Percentiles rank a stretch among this genome's conserved stretches.
phyloP scores from a whole-genome alignment of 1,140 invertebrate genomes.

The Drosophila ohnishii region DNA sequence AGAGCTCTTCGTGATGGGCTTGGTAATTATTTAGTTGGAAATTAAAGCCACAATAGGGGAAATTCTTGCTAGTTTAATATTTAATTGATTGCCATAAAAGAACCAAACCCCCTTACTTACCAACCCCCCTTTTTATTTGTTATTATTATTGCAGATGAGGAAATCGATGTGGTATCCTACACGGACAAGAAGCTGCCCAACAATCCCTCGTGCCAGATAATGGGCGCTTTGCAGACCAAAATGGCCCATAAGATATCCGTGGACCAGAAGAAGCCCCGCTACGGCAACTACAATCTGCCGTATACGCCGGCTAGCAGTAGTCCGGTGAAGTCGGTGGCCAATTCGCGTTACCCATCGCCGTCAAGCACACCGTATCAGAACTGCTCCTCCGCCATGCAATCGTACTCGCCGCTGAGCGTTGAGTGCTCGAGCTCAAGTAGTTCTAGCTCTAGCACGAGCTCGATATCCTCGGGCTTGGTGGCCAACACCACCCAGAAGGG shows the following conservation, averaged over 20 bases:
- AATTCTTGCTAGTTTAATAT: not conserved
- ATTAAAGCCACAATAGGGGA: not conserved
- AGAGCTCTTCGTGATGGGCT: not conserved
- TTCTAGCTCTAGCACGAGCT: constrained; percentile 38
- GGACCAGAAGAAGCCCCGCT: constrained; percentile 43
- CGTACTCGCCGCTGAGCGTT: constrained; percentile 25
- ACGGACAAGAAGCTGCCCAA: constrained; percentile 86
- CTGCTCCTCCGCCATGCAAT: constrained; percentile 19
- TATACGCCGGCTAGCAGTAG: constrained; percentile 79
- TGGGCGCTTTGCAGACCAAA: constrained; percentile 85
- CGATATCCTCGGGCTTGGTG: constrained; percentile 18
- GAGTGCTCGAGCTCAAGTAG: constrained; percentile 36
- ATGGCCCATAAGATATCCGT: constrained; percentile 70
- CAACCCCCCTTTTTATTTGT: not conserved
- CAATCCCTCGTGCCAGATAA: constrained; percentile 86
- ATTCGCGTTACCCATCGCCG: constrained; percentile 68
- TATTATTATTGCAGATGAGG: constrained; percentile 87
- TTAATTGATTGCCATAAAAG: not conserved
- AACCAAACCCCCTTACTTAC: not conserved
- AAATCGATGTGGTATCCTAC: constrained; percentile 91
- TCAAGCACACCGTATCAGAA: constrained; percentile 64
- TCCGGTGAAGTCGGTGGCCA: constrained; percentile 74
- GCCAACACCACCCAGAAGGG: constrained; percentile 26
- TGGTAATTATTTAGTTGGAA: constrained; percentile 1
- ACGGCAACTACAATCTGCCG: constrained; percentile 55